phyloP scores from a whole-genome alignment of 2,113 vertebrate species.

The Sapajus apella region DNA sequence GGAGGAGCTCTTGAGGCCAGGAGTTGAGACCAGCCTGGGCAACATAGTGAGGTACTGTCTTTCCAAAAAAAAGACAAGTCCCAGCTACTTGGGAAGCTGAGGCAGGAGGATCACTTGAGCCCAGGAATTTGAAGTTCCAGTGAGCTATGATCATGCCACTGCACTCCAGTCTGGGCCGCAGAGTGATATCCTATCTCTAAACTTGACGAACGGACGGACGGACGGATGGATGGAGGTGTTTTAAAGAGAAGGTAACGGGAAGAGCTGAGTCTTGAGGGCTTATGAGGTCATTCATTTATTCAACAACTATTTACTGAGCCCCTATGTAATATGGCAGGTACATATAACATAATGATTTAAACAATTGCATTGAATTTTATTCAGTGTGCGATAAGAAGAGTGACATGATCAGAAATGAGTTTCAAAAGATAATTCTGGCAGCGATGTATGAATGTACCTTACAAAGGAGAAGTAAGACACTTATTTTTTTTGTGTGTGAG shows the following conservation, averaged over 20 bases:
- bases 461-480: neutral
- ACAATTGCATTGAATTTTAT: neutral
- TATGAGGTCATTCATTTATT: neutral
- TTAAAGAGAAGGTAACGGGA: neutral
- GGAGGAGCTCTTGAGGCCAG: too few species aligned
- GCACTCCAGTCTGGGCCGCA: too few species aligned
- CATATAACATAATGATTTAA: neutral
- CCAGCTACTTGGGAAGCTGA: too few species aligned
- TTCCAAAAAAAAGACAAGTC: too few species aligned
- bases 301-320: neutral
- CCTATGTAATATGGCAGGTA: neutral
- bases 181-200: too few species aligned
- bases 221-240: neutral
- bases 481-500: neutral
- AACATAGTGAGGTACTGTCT: too few species aligned
- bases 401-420: neutral
- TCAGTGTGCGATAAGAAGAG: neutral
- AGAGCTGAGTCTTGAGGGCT: neutral
- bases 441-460: neutral
- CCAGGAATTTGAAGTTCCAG: too few species aligned
- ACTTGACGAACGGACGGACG: rapidly evolving
- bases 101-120: too few species aligned
- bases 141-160: too few species aligned
- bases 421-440: neutral
- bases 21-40: too few species aligned